Evolutionary conservation across 1,140 invertebrate species (phyloP).

Genomic region (Drosophila bocqueti): DNA sequence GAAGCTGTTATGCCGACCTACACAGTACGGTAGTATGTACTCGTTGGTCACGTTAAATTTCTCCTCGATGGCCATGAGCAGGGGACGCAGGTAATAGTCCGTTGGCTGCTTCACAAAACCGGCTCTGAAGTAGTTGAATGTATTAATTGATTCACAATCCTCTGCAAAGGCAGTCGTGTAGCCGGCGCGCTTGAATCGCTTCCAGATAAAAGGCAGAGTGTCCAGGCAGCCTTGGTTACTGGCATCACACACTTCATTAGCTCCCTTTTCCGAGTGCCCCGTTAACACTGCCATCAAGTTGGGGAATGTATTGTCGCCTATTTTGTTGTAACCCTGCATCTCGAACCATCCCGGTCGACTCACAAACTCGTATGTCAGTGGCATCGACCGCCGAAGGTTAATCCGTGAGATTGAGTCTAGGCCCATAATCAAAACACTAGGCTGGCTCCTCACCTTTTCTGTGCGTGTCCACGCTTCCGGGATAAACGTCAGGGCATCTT

Average conservation of each 20-base stretch:
- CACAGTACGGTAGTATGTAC: slow-evolving; percentile 84
- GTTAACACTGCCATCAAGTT: slow-evolving; percentile 91
- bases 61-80: slow-evolving; percentile 88
- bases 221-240: slow-evolving; percentile 85
- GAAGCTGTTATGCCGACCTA: slow-evolving; percentile 86
- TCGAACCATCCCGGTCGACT: slow-evolving; percentile 33
- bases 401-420: slow-evolving; percentile 55
- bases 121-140: slow-evolving; percentile 91
- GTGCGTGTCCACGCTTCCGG: not conserved
- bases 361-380: slow-evolving; percentile 39
- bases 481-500: slow-evolving; percentile 36
- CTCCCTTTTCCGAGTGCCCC: slow-evolving; percentile 86
- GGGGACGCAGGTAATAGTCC: slow-evolving; percentile 92
- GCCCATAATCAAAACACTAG: slow-evolving; percentile 47
- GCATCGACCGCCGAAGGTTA: slow-evolving; percentile 71
- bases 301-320: slow-evolving; percentile 92
- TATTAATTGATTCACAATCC: slow-evolving; percentile 89
- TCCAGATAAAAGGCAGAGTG: slow-evolving; percentile 92
- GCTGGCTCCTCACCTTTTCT: not conserved
- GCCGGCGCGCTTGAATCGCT: slow-evolving; percentile 88
- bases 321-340: slow-evolving; percentile 50
- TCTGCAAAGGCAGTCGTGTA: slow-evolving; percentile 92
- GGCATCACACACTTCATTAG: slow-evolving; percentile 86
- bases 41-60: slow-evolving; percentile 61
- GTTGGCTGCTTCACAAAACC: slow-evolving; percentile 92